Conservation (phyloP, 2,888 invertebrate genomes). For the Athalia circularis region DNA sequence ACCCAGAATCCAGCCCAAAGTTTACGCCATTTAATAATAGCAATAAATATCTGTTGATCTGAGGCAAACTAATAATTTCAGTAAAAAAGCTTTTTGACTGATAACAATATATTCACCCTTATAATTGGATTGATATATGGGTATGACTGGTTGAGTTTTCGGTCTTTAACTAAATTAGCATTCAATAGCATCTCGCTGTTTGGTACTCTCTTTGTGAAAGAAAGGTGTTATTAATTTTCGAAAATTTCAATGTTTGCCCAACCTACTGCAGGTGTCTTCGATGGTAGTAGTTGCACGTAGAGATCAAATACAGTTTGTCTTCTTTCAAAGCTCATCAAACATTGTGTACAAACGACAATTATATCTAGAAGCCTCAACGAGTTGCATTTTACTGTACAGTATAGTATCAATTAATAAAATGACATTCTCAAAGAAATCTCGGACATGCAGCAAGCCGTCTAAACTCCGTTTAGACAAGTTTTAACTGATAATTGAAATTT, state of each 20-base stretch:
- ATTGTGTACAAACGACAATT: conserved; percentile 17
- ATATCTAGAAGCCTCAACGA: conserved; percentile 38
- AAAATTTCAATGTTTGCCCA: not conserved
- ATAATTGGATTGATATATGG: no score
- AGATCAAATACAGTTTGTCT: conserved; percentile 11
- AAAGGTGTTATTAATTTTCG: no score
- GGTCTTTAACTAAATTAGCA: no score
- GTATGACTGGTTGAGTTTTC: no score
- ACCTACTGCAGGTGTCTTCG: conserved; percentile 11
- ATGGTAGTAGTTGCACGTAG: conserved; percentile 12
- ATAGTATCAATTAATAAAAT: conserved; percentile 15
- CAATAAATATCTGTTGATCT: no score
- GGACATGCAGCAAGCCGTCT: conserved; percentile 68
- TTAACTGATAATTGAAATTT: conserved; percentile 34
- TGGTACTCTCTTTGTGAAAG: no score
- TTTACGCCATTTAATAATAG: no score
- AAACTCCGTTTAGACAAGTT: conserved; percentile 67
- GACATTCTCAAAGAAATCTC: conserved; percentile 50
- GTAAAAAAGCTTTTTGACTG: no score
- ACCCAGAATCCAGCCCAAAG: no score
- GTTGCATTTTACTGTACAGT: conserved; percentile 14
- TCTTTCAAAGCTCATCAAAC: conserved; percentile 19
- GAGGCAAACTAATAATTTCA: no score
- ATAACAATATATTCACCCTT: no score
- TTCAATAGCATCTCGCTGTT: no score